phyloP scores from a whole-genome alignment of 2,797 vertebrate genomes.

The Garrulus glandarius region DNA sequence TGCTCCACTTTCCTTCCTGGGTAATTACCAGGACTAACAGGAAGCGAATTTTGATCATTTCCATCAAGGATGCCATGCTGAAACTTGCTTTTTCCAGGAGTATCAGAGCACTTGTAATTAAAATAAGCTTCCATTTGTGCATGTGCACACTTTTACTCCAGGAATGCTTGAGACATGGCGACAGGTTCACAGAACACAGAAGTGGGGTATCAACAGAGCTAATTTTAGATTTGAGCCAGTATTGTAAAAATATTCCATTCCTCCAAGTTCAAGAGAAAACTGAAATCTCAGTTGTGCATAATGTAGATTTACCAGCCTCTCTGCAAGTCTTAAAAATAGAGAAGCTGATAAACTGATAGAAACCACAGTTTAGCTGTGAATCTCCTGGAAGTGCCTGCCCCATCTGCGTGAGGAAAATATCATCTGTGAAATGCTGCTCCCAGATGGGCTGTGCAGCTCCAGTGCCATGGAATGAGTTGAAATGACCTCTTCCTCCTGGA shows the following conservation, averaged over 20 bases:
- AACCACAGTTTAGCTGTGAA: neutral
- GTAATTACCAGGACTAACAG: constrained; percentile 17
- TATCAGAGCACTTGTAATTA: neutral
- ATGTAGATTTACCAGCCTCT: neutral
- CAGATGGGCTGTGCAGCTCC: neutral
- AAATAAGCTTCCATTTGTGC: constrained; percentile 8
- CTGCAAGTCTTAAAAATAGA: neutral
- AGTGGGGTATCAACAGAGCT: neutral
- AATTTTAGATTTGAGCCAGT: neutral
- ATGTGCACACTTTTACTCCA: neutral
- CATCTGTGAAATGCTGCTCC: neutral
- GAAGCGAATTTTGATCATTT: neutral
- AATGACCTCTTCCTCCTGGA: neutral
- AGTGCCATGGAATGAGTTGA: neutral
- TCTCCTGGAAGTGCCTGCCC: neutral
- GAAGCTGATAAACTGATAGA: neutral
- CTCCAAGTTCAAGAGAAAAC: neutral
- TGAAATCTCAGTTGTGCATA: neutral
- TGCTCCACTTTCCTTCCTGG: neutral
- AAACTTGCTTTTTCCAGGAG: constrained; percentile 17
- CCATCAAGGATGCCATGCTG: neutral
- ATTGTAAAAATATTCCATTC: neutral
- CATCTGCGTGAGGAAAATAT: neutral
- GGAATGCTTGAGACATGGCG: neutral
- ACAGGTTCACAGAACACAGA: neutral